These are phyloP conservation scores for Centropus unirufus DNA, from an alignment of 2,113 vertebrate species.

Conservation along the genomic window DNA sequence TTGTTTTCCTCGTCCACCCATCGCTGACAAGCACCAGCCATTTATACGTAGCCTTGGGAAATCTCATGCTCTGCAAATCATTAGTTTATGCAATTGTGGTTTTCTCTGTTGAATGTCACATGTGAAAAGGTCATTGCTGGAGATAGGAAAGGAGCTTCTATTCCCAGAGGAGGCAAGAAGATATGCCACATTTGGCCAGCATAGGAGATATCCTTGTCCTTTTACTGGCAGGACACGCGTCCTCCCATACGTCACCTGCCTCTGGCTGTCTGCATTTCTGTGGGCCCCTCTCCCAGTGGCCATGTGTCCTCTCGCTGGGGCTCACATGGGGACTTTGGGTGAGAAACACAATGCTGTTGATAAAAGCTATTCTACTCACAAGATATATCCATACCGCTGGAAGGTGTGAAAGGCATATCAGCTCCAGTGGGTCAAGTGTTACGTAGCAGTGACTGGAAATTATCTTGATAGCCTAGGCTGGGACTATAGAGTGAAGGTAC, in stretches of 20 bases:
- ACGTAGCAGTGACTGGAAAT: background rate
- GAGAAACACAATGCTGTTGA: background rate
- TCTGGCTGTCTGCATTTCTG: background rate
- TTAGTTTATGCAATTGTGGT: background rate
- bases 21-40: background rate
- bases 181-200: background rate
- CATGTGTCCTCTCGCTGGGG: background rate
- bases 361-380: background rate
- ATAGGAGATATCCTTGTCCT: background rate
- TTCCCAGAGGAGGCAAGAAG: background rate
- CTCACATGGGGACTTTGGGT: background rate
- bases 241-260: background rate
- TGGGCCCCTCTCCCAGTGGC: background rate
- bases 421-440: background rate
- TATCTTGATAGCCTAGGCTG: background rate
- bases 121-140: background rate
- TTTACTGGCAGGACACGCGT: rapidly evolving
- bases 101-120: background rate
- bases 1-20: background rate
- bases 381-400: rapidly evolving
- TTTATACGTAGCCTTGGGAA: constrained; percentile 19
- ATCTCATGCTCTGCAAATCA: background rate
- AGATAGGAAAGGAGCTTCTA: background rate
- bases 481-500: background rate
- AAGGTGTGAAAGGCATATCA: background rate